Base-by-base conservation (phyloP, 2,797 vertebrate species). In the Coranthus polyacanthus region DNA sequence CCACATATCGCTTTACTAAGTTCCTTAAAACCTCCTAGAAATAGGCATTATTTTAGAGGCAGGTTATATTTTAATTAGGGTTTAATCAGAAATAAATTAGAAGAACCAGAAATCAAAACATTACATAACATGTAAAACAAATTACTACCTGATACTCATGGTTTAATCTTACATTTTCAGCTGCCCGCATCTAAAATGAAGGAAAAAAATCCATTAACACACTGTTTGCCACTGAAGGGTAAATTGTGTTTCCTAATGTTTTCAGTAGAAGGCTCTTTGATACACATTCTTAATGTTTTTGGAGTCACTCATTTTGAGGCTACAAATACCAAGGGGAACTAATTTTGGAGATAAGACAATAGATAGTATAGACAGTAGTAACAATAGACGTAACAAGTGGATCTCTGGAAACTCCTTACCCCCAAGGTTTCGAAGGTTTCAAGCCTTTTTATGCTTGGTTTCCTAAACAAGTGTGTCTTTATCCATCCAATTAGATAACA, bases 1-100 rank as follows among this genome's bases (percentile, higher is more conserved):
- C 98, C 20, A 99, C 97, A 0, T 99, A 99, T 8, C 98, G 92
- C 81, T 98, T 99, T 52, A 99, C 94, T 61, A 99, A 92, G 87
- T 95, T 98, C 86, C 88, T 96, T 92, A 99, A 92, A 63, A 99
- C 97, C 68, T 98, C 96, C 98, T 99, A 75, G 56, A 86, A 89
- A 50, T 72, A 65, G 0, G 65, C 1, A 50, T 6, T 1, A 13
- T n/a, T 11, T 46, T 66, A n/a, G 5, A 43, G 2, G 16, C 4
- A 52, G 2, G 42, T 29, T 20, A 0, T 11, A 15, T 17, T 39
- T 38, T 9, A 10, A n/a, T n/a, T n/a, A n/a, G n/a, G n/a, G n/a
- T n/a, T n/a, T n/a, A n/a, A n/a, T n/a, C n/a, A n/a, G n/a, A n/a
- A n/a, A n/a, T n/a, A n/a, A n/a, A n/a, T n/a, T n/a, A n/a, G n/a